A percentile compares a stretch with the other conserved stretches of the same genome.
phyloP scores from a whole-genome alignment of 1,140 invertebrate genomes.

The Ganaspis sp. region DNA sequence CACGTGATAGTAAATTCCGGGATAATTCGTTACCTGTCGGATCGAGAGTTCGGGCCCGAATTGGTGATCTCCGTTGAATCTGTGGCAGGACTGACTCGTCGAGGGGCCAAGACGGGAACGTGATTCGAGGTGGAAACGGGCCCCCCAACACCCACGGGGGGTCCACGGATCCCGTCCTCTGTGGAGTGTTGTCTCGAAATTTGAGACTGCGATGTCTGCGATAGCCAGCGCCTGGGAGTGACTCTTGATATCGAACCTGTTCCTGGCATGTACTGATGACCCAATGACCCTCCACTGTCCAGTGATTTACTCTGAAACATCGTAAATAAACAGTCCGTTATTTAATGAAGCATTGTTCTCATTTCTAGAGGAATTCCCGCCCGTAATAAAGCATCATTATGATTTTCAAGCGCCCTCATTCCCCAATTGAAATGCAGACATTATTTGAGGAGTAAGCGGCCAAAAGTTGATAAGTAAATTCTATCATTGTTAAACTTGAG shows the following conservation, averaged over 20 bases:
- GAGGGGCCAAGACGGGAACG: slow-evolving; percentile 63
- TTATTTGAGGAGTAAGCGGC: no score
- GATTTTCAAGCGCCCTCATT: no score
- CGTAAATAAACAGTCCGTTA: slow-evolving; percentile 25
- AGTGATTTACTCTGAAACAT: slow-evolving; percentile 66
- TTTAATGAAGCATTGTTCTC: not conserved
- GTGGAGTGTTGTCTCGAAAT: slow-evolving; percentile 66
- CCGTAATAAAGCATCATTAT: not conserved
- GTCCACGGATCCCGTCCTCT: slow-evolving; percentile 65
- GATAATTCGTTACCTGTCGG: slow-evolving; percentile 63
- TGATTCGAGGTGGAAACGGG: slow-evolving; percentile 62
- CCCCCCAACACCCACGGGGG: slow-evolving; percentile 64
- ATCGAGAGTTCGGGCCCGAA: slow-evolving; percentile 51
- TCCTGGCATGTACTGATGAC: slow-evolving; percentile 59
- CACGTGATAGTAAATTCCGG: not conserved
- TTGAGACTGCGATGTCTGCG: slow-evolving; percentile 63
- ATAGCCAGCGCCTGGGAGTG: slow-evolving; percentile 65
- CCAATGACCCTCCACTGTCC: slow-evolving; percentile 62
- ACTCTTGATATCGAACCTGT: slow-evolving; percentile 55
- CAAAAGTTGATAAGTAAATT: no score
- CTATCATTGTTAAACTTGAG: no score
- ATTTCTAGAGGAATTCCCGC: not conserved
- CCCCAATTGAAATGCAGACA: no score
- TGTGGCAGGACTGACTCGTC: slow-evolving; percentile 68
- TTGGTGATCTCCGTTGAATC: slow-evolving; percentile 66